Base-by-base conservation (phyloP, 2,113 vertebrate species). In the Hydrolagus affinis region DNA sequence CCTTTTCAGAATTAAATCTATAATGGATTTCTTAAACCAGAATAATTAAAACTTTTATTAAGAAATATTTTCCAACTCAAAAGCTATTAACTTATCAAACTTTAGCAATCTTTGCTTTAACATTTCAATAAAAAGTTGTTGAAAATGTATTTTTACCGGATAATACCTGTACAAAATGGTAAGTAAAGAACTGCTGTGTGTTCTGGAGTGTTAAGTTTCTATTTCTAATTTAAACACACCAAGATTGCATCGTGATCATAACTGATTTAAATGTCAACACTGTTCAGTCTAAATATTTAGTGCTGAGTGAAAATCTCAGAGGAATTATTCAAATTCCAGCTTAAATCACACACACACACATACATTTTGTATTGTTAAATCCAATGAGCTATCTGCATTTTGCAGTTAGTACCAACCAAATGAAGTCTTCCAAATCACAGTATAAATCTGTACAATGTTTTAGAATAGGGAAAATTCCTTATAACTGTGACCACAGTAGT, bases 11-110 rank as follows among this genome's bases (percentile, higher is more conserved):
- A 83, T 66, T 66, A 19, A 83, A 30, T 15, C 0, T 25, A n/a
- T 9, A 83, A 66, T 66, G 25, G 7, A 62, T 10, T 64, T 66
- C 28, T 83, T 19, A 17, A 83, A 64, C 21, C 12, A 76, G 57
- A 14, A 21, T 75, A 56, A 75, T 75, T 56, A 75, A 56, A 30
- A 72, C 70, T 4, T 28, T 28, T 72, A 15, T 30, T 56, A 19
- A n/a, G 9, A 75, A 75, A 75, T 21, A 56, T 17, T 9, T 56
- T 75, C 32, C 19, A 21, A 17, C 73, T 56, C 32, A n/a, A 75
- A 19, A 32, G 19, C 17, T 75, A 75, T 75, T 75, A 75, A 75
- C 73, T 75, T 75, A 17, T 44, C 73, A 56, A 75, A 75, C 73
- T 75, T 75, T 21, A 44, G 21, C 73, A 56, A 30, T 21, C 32